These are phyloP conservation scores for Auanema sp. DNA, from an alignment of 2,888 invertebrate genomes.

Conservation along the genomic window DNA sequence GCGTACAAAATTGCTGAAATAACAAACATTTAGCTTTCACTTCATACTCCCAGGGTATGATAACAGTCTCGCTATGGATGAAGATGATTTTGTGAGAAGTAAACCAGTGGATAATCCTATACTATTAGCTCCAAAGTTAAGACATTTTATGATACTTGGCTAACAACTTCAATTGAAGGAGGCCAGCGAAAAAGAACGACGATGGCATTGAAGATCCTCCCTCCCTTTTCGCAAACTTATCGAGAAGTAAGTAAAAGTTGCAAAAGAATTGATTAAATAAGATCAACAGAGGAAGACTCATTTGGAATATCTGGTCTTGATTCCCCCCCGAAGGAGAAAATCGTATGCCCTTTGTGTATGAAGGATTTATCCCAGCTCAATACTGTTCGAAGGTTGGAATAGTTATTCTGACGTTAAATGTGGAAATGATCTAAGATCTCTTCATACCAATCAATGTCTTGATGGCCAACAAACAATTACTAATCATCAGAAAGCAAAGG, in stretches of 20 bases:
- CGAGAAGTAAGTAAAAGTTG: background rate
- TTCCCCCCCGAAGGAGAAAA: slow-evolving; percentile 6
- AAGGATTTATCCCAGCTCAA: slow-evolving; percentile 11
- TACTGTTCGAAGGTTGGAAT: slow-evolving; percentile 6
- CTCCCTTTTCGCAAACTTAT: background rate
- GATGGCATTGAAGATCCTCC: background rate
- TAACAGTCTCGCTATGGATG: background rate
- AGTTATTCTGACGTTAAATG: too few species aligned
- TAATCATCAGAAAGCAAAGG: slow-evolving; percentile 19
- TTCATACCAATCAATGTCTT: slow-evolving; percentile 21
- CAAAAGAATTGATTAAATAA: background rate
- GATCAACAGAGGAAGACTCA: slow-evolving; percentile 4
- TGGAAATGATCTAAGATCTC: background rate
- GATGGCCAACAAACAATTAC: slow-evolving; percentile 16
- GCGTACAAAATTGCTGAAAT: too few species aligned
- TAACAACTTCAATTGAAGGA: background rate
- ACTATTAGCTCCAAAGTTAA: slow-evolving; percentile 1
- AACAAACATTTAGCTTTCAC: too few species aligned
- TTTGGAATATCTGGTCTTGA: slow-evolving; percentile 6
- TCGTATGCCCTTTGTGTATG: slow-evolving; percentile 14
- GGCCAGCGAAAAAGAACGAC: slow-evolving; percentile 1
- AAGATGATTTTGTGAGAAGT: slow-evolving; percentile 1
- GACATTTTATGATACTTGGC: background rate
- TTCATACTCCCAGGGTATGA: too few species aligned
- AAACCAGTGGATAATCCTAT: background rate